Conservation (phyloP, 2,113 vertebrate genomes). For the Drymodes brunneopygia region DNA sequence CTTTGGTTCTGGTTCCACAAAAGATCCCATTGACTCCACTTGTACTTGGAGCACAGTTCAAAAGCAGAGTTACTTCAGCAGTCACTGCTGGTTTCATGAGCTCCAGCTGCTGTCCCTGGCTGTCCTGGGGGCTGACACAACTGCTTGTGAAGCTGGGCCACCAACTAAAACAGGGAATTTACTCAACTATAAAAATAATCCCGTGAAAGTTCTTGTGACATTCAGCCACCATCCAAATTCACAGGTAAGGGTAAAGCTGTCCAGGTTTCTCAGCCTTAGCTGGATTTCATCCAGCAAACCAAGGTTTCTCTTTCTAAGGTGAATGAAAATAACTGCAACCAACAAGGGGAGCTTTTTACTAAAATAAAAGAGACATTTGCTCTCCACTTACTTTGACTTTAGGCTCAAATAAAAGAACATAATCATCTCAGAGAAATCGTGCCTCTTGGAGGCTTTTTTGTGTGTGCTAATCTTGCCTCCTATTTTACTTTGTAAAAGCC, state of each 20-base stretch:
- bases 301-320: neutral
- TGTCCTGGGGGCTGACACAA: neutral
- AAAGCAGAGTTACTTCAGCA: neutral
- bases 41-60: neutral
- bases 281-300: neutral
- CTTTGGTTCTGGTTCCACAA: neutral
- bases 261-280: neutral
- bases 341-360: neutral
- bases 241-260: neutral
- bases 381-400: neutral
- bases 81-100: neutral
- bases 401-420: neutral
- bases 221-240: neutral
- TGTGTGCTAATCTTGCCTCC: neutral
- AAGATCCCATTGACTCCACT: neutral
- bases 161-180: neutral
- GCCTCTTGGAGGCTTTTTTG: neutral
- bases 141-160: neutral
- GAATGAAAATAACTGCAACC: neutral
- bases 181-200: neutral
- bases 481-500: neutral
- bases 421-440: neutral
- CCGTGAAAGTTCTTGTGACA: neutral
- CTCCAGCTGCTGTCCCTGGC: neutral
- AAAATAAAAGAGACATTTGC: neutral